These are phyloP conservation scores for Myzus persicae DNA, from an alignment of 1,140 invertebrate species.

Conservation along the genomic window DNA sequence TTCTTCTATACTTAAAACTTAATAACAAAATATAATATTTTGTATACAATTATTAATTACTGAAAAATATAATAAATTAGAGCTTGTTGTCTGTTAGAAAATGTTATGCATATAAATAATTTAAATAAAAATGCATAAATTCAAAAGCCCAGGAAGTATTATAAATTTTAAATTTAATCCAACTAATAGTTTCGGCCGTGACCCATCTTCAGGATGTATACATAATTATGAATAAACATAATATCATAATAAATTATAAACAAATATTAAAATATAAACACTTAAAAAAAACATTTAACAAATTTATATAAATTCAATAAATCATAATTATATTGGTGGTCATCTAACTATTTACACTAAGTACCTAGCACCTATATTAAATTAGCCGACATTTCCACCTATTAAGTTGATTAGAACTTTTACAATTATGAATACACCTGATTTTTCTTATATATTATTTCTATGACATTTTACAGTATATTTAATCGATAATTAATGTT, in stretches of 20 bases:
- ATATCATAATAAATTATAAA: neutral
- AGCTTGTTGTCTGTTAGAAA: no score
- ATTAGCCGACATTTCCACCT: no score
- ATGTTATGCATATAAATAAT: neutral
- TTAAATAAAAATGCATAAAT: neutral
- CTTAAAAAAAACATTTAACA: neutral
- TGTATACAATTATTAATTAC: no score
- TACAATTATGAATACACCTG: neutral
- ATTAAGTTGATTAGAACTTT: neutral
- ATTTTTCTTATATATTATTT: neutral
- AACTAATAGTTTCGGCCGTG: neutral
- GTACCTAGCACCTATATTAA: neutral
- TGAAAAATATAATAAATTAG: no score
- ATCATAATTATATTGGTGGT: neutral
- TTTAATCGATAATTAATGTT: neutral
- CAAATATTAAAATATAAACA: neutral
- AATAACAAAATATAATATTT: neutral
- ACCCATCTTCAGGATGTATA: neutral
- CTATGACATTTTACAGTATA: neutral
- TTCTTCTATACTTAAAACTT: neutral
- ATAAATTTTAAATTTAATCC: neutral
- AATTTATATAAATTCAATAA: neutral
- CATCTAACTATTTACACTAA: neutral
- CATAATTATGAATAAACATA: neutral
- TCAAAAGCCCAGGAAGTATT: no score